Percentiles rank a stretch among this genome's conserved stretches.
Evolutionary conservation across 2,888 invertebrate species (phyloP).

Genomic region (Hydrotaea cyrtoneurina): DNA sequence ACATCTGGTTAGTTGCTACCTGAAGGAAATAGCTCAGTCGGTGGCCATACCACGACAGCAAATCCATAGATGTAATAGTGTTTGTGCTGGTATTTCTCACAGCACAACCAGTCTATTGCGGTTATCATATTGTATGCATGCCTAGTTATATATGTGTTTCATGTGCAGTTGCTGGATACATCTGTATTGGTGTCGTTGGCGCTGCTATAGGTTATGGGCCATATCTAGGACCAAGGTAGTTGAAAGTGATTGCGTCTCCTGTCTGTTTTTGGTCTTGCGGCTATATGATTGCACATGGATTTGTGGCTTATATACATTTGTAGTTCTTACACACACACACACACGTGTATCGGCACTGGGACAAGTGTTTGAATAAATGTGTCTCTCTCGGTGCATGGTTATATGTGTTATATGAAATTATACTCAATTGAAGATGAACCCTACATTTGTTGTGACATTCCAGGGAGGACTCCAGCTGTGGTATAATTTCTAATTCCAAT

Average conservation of each 20-base stretch:
- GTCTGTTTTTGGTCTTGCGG: constrained; percentile 52
- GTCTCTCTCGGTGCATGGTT: background rate
- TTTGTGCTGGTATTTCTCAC: constrained; percentile 34
- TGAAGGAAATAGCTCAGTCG: background rate
- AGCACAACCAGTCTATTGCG: constrained; percentile 42
- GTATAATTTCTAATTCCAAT: constrained; percentile 1
- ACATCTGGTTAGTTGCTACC: background rate
- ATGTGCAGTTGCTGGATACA: background rate
- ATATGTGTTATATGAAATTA: constrained; percentile 27
- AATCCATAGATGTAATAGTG: background rate
- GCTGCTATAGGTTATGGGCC: constrained; percentile 19
- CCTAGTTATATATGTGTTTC: background rate
- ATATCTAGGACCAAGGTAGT: constrained; percentile 24
- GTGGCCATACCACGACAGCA: constrained; percentile 4
- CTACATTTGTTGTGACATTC: constrained; percentile 38
- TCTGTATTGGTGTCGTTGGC: background rate
- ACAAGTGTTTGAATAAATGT: background rate
- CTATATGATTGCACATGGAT: constrained; percentile 49
- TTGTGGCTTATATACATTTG: constrained; percentile 44
- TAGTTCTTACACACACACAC: constrained; percentile 10
- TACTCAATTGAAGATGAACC: background rate
- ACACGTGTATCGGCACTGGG: background rate
- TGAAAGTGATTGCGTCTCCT: constrained; percentile 49
- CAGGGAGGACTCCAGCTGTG: background rate
- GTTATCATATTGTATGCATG: constrained; percentile 34